A percentile compares a stretch with the other conserved stretches of the same genome.
phyloP scores from a whole-genome alignment of 2,888 invertebrate species.

The Apotomis betuletana region DNA sequence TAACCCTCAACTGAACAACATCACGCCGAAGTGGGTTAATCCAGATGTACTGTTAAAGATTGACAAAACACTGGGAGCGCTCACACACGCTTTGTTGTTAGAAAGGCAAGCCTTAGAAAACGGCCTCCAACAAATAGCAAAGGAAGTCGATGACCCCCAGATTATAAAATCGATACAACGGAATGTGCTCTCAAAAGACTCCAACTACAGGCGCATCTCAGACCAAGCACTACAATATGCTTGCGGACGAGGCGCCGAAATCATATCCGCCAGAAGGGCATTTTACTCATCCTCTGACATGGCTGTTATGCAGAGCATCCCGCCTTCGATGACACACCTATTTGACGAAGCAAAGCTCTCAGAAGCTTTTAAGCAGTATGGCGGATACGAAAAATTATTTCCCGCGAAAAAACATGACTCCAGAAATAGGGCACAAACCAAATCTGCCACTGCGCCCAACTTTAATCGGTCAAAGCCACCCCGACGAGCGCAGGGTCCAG shows the following conservation, averaged over 20 bases:
- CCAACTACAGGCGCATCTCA: neutral
- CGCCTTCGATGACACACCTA: slow-evolving; percentile 43
- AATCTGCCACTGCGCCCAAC: neutral
- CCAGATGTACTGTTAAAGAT: neutral
- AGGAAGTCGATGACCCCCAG: neutral
- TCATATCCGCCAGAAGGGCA: neutral
- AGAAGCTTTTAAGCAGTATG: slow-evolving; percentile 43
- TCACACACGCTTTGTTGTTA: neutral
- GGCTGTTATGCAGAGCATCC: slow-evolving; percentile 40
- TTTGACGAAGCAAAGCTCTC: slow-evolving; percentile 41
- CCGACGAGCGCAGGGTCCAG: neutral
- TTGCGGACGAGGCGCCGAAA: neutral
- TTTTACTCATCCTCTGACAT: neutral
- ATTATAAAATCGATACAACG: neutral
- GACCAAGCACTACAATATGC: slow-evolving; percentile 1
- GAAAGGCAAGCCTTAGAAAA: neutral
- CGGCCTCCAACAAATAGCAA: neutral
- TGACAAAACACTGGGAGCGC: neutral
- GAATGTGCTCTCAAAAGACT: neutral
- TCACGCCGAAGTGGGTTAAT: neutral
- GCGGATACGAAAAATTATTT: slow-evolving; percentile 42
- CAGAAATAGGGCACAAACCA: neutral
- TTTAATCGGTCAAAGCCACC: neutral
- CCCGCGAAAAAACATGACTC: slow-evolving; percentile 29
- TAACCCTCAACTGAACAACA: neutral